Percentiles rank a stretch among this genome's conserved stretches.
phyloP scores from a whole-genome alignment of 2,888 invertebrate genomes.

The Eilema sororculum region DNA sequence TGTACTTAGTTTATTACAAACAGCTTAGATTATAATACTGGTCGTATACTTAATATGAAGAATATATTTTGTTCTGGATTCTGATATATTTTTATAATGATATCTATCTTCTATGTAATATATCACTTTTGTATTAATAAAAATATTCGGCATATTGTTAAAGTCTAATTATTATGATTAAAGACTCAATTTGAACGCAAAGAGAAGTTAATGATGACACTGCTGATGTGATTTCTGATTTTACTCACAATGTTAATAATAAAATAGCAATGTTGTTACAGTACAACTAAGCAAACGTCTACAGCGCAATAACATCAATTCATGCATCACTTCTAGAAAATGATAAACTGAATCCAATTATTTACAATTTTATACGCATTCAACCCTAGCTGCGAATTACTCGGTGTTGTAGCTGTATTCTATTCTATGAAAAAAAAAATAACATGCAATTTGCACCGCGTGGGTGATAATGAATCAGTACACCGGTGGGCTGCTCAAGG shows the following conservation, averaged over 20 bases:
- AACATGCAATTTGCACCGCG: constrained; percentile 66
- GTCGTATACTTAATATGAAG: neutral
- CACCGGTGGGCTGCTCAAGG: constrained; percentile 77
- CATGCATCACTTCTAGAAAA: neutral
- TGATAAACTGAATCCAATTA: constrained; percentile 21
- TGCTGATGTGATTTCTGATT: neutral
- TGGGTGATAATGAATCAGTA: constrained; percentile 80
- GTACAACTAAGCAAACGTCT: no score
- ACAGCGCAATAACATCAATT: constrained; percentile 16
- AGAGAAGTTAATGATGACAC: neutral
- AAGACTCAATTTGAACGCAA: neutral
- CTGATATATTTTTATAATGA: neutral
- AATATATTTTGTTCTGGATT: neutral
- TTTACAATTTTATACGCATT: constrained; percentile 36
- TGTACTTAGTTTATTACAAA: neutral
- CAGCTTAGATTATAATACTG: neutral
- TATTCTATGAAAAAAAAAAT: constrained; percentile 59
- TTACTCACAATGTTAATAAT: no score
- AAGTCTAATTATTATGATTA: no score
- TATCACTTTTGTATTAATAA: no score
- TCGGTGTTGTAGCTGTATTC: constrained; percentile 47
- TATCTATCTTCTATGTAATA: no score
- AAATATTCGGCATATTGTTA: no score
- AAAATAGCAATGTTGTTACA: no score
- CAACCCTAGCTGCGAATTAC: constrained; percentile 49